Conservation (phyloP, 2,888 invertebrate species). For the Macaria notata region DNA sequence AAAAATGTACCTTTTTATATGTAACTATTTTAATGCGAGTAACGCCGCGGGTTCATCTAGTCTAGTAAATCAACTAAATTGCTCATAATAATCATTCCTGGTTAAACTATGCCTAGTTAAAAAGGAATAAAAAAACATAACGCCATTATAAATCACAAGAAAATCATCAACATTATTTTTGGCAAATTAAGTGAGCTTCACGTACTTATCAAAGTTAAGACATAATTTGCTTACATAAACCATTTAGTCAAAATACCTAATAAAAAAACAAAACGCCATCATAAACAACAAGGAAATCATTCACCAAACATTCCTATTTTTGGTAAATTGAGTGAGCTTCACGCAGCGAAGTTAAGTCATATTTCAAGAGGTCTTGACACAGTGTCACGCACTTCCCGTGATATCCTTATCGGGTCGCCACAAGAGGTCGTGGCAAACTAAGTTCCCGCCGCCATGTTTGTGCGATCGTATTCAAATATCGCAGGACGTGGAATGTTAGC, state of each 20-base stretch:
- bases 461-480: conserved; percentile 11
- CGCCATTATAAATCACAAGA: too few relatives aligned
- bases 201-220: conserved; percentile 19
- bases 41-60: too few relatives aligned
- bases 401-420: conserved; percentile 21
- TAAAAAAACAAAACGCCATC: too few relatives aligned
- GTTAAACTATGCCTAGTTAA: too few relatives aligned
- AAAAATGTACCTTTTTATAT: too few relatives aligned
- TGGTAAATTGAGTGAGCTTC: conserved; percentile 11
- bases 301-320: conserved; percentile 1
- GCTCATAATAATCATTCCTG: too few relatives aligned
- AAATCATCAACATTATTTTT: background rate
- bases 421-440: conserved; percentile 18
- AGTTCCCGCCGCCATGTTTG: conserved; percentile 7
- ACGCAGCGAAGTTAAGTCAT: conserved; percentile 20
- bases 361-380: conserved; percentile 25
- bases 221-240: background rate
- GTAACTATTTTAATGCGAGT: too few relatives aligned
- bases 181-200: conserved; percentile 11
- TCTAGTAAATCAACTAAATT: too few relatives aligned
- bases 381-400: conserved; percentile 23
- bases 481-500: background rate
- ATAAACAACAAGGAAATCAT: too few relatives aligned
- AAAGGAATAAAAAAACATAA: too few relatives aligned
- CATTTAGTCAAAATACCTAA: too few relatives aligned